phyloP scores from a whole-genome alignment of 2,113 vertebrate species.

The Tenebrosternarchus preto region DNA sequence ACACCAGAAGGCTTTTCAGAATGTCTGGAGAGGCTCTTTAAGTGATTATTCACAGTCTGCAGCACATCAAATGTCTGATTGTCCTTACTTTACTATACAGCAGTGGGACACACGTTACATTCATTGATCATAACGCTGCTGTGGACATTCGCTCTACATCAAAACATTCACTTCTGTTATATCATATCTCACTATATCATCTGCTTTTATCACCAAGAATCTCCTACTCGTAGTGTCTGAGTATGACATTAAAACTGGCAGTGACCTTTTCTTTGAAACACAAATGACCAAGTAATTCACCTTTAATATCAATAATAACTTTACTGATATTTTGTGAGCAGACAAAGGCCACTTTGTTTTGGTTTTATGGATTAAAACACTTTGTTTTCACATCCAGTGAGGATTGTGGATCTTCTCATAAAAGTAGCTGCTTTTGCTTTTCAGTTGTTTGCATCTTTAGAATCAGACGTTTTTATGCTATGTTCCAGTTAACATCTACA shows the following conservation, averaged over 20 bases:
- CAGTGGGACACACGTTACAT: background rate
- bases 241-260: background rate
- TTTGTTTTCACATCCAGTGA: too few relatives aligned
- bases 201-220: background rate
- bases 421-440: too few relatives aligned
- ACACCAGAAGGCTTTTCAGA: constrained; percentile 1
- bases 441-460: background rate
- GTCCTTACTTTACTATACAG: constrained; percentile 1
- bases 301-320: background rate
- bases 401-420: too few relatives aligned
- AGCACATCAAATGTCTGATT: constrained; percentile 16
- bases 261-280: constrained; percentile 6
- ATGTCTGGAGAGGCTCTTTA: constrained; percentile 16
- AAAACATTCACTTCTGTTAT: background rate
- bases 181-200: background rate
- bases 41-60: constrained; percentile 24
- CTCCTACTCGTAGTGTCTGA: too few relatives aligned
- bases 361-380: too few relatives aligned
- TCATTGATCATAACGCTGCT: constrained; percentile 34
- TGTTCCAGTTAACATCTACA: background rate
- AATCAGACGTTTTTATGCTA: background rate
- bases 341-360: too few relatives aligned
- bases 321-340: too few relatives aligned
- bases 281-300: background rate
- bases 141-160: background rate